Evolutionary conservation across 2,888 invertebrate species (phyloP).

Genomic region (Acleris emargana): DNA sequence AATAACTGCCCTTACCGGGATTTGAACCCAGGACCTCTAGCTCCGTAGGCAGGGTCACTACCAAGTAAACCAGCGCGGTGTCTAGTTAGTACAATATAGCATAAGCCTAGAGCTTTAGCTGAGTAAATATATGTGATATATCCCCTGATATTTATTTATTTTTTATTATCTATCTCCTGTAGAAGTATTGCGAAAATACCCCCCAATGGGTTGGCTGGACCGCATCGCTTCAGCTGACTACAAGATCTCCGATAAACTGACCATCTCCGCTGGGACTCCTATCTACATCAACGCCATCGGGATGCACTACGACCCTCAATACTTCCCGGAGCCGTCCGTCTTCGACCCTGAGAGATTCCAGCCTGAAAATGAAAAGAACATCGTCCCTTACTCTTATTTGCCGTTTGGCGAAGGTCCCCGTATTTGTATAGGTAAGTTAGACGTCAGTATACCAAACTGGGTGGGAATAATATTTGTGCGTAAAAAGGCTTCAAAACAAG

Average conservation of each 20-base stretch:
- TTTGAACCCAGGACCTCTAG: no score
- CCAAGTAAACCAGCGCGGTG: no score
- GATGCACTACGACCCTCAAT: conserved; percentile 46
- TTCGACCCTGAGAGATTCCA: conserved; percentile 41
- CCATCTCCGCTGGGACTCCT: conserved; percentile 53
- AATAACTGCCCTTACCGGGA: no score
- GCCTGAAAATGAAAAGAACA: conserved; percentile 30
- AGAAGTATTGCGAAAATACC: conserved; percentile 58
- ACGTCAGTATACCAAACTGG: background rate
- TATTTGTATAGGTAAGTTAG: background rate
- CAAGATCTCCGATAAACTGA: conserved; percentile 52
- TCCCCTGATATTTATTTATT: no score
- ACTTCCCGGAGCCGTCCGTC: conserved; percentile 36
- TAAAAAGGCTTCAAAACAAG: no score
- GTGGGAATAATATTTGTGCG: no score
- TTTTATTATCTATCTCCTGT: conserved; percentile 21
- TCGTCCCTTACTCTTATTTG: conserved; percentile 37
- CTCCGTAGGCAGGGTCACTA: no score
- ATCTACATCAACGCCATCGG: conserved; percentile 55
- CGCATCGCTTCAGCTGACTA: conserved; percentile 51
- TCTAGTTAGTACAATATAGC: no score
- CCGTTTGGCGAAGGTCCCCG: conserved; percentile 38
- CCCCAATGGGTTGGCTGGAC: conserved; percentile 61
- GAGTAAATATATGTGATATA: no score
- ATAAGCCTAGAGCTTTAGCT: no score